Evolutionary conservation across 2,113 vertebrate genomes (phyloP), one percentile per base, ranked within the genome.

Genomic region (Scytalopus superciliaris): DNA sequence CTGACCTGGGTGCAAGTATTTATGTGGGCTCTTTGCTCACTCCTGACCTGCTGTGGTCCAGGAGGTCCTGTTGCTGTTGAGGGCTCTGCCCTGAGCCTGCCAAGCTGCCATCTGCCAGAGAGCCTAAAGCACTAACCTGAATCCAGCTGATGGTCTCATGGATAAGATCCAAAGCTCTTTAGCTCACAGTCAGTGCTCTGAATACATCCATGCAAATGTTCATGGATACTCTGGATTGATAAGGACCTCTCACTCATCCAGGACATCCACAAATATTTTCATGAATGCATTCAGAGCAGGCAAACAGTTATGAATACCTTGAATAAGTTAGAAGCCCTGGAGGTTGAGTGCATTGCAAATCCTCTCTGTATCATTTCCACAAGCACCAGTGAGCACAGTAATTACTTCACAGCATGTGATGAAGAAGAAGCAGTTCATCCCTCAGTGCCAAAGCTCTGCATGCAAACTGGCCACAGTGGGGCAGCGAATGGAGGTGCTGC

Each of bases 161-260:
- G 89, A 42, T 74, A 50, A 49, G 55, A 70, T 9, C 83, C 93
- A 94, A 86, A 95, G 93, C 83, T 87, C 93, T 89, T 95, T n/a
- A 67, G 86, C 44, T 81, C 42, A 10, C 33, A 35, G 30, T 2
- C 70, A 23, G 82, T 15, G 66, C 57, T 72, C 59, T 76, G 57
- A 49, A n/a, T 42, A 19, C 0, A 0, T 16, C 13, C 35, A 9
- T 28, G 53, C 13, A 37, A 59, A 15, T 30, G 31, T 35, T 87
- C 49, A 50, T n/a, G 67, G 89, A 21, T 39, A 15, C 27, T 22
- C 62, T 19, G 78, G 49, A 1, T 28, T 28, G 42, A 25, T 19
- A 6, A 24, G 79, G 55, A n/a, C 44, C 84, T 75, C 72, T 6
- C 8, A 40, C 52, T 90, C 39, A 24, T 31, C 57, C 75, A 47